Conservation (phyloP, 2,797 vertebrate species). For the Macrochelys suwanniensis region DNA sequence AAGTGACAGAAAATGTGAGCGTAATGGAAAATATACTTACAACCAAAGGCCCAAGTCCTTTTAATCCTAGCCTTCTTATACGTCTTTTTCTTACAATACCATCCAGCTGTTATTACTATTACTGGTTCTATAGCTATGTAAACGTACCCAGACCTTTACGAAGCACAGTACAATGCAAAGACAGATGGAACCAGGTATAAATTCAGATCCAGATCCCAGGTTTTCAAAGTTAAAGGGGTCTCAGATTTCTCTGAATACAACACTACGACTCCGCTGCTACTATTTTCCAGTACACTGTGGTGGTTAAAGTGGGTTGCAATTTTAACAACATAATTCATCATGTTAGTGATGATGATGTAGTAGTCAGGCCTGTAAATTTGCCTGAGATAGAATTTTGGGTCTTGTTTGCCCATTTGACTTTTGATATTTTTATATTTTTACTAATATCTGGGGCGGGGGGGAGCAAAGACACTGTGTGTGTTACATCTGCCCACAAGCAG, state of each 20-base stretch:
- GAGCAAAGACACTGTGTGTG: too few species aligned
- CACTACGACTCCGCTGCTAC: background rate
- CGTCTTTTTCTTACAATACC: background rate
- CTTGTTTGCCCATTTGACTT: too few species aligned
- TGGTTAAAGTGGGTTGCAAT: background rate
- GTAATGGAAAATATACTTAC: background rate
- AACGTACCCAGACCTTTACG: background rate
- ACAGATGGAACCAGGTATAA: background rate
- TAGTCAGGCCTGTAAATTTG: too few species aligned
- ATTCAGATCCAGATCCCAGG: background rate
- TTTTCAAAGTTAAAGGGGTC: background rate
- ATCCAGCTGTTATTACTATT: background rate
- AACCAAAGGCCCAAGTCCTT: conserved; percentile 15
- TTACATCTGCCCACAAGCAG: too few species aligned
- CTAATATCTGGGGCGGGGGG: too few species aligned
- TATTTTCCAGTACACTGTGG: background rate
- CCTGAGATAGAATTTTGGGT: too few species aligned
- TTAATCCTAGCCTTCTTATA: background rate
- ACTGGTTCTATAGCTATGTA: conserved; percentile 4
- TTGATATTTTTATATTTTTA: too few species aligned
- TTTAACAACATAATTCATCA: background rate
- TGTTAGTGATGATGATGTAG: too few species aligned
- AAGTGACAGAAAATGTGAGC: background rate
- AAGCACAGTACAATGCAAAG: background rate
- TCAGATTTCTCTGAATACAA: background rate